Conservation (phyloP, 2,113 vertebrate species). For the Psammodynastes pulverulentus region DNA sequence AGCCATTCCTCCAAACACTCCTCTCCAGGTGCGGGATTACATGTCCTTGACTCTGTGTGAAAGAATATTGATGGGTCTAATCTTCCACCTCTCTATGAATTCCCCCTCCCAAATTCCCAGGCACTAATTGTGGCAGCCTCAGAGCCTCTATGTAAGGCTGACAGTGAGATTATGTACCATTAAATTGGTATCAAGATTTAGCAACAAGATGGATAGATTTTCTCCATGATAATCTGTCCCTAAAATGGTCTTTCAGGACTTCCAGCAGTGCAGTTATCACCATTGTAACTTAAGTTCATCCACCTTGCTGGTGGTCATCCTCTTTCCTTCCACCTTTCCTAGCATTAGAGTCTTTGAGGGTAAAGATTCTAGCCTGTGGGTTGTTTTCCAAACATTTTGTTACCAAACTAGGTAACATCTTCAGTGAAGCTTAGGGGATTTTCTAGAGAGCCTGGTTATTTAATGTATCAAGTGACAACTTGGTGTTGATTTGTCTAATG, state of each 20-base stretch:
- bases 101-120: too few species aligned
- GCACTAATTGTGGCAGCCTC: too few species aligned
- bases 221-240: background rate
- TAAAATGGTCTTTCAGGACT: background rate
- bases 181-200: background rate
- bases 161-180: background rate
- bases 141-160: too few species aligned
- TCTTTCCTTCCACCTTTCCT: background rate
- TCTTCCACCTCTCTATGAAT: too few species aligned
- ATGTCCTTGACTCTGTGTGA: too few species aligned
- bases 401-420: too few species aligned
- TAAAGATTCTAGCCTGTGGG: too few species aligned
- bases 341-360: background rate
- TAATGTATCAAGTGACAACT: background rate
- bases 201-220: background rate
- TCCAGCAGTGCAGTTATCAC: background rate
- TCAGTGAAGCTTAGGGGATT: too few species aligned
- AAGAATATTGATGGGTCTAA: too few species aligned
- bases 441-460: background rate
- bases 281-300: background rate
- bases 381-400: too few species aligned
- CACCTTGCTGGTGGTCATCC: background rate
- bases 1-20: too few species aligned
- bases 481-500: background rate
- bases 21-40: too few species aligned